Conservation (phyloP, 2,797 vertebrate species). For the Hafferia zeledoni region DNA sequence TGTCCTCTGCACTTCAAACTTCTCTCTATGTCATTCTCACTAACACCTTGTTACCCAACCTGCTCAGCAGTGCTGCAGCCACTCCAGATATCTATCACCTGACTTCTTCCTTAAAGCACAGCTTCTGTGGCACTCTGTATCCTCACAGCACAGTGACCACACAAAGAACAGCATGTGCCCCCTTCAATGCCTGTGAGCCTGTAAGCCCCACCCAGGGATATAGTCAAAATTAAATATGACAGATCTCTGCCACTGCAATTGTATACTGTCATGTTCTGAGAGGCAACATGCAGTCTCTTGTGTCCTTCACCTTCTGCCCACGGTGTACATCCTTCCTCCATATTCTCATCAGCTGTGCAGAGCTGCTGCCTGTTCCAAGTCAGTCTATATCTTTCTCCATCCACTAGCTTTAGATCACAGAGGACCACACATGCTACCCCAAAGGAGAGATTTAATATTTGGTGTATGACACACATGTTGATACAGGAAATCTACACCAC, state of each 20-base stretch:
- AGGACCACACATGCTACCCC: neutral
- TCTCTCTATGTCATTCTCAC: neutral
- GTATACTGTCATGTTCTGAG: neutral
- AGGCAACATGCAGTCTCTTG: fast-evolving
- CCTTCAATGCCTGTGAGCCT: neutral
- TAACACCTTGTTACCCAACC: neutral
- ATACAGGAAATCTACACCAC: neutral
- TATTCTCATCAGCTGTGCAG: neutral
- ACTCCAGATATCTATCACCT: neutral
- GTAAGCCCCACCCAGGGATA: neutral
- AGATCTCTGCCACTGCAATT: neutral
- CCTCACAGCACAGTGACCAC: fast-evolving
- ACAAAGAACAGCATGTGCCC: neutral
- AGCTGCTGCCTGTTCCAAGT: neutral
- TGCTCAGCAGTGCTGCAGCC: neutral
- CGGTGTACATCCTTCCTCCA: fast-evolving
- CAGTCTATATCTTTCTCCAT: neutral
- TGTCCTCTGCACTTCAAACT: neutral
- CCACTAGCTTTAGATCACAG: neutral
- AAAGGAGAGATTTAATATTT: neutral
- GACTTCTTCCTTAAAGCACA: neutral
- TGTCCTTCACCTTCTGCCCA: neutral
- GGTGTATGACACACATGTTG: neutral
- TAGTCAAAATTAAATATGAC: neutral
- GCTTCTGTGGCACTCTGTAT: neutral